Evolutionary conservation across 2,888 invertebrate genomes (phyloP), one percentile per base, ranked within the genome.

Genomic region (Athalia cordata): DNA sequence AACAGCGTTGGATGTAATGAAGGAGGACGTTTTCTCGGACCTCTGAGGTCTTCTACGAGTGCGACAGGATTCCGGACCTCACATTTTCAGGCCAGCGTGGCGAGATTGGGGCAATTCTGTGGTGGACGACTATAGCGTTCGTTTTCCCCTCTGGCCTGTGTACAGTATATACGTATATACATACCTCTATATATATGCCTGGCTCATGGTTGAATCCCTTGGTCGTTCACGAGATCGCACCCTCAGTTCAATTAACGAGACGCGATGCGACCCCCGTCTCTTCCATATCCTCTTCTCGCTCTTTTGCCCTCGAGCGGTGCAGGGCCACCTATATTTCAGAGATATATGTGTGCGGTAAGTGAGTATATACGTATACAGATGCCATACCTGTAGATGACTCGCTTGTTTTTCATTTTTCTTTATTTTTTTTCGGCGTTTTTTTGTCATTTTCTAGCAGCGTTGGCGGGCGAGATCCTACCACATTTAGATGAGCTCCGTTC

Each of bases 161-260:
- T 52, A 13, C 64, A 9, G 29, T 29, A 29, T 29, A n/a, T n/a
- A n/a, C n/a, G n/a, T n/a, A n/a, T n/a, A 29, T 29, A 29, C 29
- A 29, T 29, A 2, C 29, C 29, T 29, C 68, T 57, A 77, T 77
- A 64, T 59, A 29, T 13, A n/a, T 52, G 52, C 74, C 3, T 5
- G 59, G 72, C 72, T 72, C 75, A 64, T 15, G 55, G 62, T 47
- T 29, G 75, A 75, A 75, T 76, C 80, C 75, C 77, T 72, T 75
- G 67, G 78, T 70, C 82, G 82, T 81, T 81, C 80, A 74, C 82
- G 82, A 82, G 83, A 83, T 82, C 81, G 81, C 82, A 82, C 80
- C 81, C 68, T 78, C 74, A 78, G 82, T 85, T 83, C 85, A 85
- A 86, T 86, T 86, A 86, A 86, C 86, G 81, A 75, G 80, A 79